Percentiles rank a stretch among this genome's conserved stretches.
phyloP scores from a whole-genome alignment of 2,888 invertebrate genomes.

The Drosophila greeni region DNA sequence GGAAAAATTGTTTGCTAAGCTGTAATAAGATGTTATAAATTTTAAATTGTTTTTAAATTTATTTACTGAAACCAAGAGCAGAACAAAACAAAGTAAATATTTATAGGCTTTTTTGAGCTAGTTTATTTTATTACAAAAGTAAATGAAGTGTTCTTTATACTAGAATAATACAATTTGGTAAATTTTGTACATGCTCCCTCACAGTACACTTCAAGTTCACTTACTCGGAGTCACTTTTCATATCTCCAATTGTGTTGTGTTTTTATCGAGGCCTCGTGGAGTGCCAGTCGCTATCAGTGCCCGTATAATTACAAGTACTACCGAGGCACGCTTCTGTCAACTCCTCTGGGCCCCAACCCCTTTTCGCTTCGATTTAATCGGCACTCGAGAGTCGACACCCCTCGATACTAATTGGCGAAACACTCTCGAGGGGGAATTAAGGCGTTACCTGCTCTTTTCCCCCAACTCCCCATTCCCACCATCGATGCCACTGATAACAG shows the following conservation, averaged over 20 bases:
- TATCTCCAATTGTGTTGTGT: constrained; percentile 1
- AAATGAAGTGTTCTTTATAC: not conserved
- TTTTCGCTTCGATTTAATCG: constrained; percentile 24
- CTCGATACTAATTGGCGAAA: constrained; percentile 38
- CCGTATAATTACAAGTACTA: constrained; percentile 25
- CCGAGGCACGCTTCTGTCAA: constrained; percentile 28
- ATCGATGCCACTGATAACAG: constrained; percentile 48
- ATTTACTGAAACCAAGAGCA: not conserved
- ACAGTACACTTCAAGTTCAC: not conserved
- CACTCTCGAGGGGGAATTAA: constrained; percentile 36
- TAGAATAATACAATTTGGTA: not conserved
- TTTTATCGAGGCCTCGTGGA: constrained; percentile 3
- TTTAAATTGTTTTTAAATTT: not conserved
- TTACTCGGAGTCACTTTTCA: not conserved
- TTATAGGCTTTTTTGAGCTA: not conserved
- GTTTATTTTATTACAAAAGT: not conserved
- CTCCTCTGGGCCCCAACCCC: not conserved
- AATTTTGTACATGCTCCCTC: not conserved
- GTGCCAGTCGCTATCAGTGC: constrained; percentile 27
- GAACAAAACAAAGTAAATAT: not conserved
- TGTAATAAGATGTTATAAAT: not conserved
- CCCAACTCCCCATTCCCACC: not conserved
- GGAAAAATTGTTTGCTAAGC: not conserved
- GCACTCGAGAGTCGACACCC: constrained; percentile 37
- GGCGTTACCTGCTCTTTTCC: constrained; percentile 24